Conservation (phyloP, 2,113 vertebrate species). For the Trichechus manatus region DNA sequence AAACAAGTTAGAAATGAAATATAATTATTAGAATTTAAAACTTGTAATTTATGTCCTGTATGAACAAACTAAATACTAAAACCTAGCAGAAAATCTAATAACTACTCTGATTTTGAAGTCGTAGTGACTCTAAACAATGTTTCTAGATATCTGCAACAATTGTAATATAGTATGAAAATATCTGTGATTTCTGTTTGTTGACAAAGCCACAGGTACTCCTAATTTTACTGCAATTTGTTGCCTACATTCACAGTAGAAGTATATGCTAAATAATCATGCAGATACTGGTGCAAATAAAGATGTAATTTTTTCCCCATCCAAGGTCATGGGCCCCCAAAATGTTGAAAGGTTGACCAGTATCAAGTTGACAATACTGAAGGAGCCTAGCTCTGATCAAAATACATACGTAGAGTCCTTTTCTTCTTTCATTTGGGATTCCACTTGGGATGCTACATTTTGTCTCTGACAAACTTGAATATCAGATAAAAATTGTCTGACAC, state of each 20-base stretch:
- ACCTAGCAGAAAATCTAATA: constrained; percentile 24
- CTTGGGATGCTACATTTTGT: not conserved
- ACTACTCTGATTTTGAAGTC: constrained; percentile 28
- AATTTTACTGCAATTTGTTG: not conserved
- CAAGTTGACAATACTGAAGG: not conserved
- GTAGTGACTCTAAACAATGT: not conserved
- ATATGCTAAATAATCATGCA: constrained; percentile 25
- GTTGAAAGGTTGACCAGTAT: not conserved
- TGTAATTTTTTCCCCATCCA: not conserved
- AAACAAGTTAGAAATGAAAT: constrained; percentile 31
- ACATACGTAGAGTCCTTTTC: not conserved
- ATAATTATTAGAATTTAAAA: not conserved
- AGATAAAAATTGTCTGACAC: not conserved
- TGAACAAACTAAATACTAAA: not conserved
- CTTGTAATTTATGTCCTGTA: not conserved
- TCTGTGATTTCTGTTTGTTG: not conserved
- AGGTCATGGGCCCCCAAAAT: not conserved
- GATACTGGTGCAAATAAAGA: not conserved
- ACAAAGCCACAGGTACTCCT: not conserved
- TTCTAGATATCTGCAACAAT: not conserved
- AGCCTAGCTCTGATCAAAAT: not conserved
- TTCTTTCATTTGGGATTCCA: not conserved
- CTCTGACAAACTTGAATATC: not conserved
- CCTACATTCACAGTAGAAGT: not conserved
- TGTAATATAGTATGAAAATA: not conserved